phyloP scores from a whole-genome alignment of 2,113 vertebrate species.

The Platysternon megacephalum region DNA sequence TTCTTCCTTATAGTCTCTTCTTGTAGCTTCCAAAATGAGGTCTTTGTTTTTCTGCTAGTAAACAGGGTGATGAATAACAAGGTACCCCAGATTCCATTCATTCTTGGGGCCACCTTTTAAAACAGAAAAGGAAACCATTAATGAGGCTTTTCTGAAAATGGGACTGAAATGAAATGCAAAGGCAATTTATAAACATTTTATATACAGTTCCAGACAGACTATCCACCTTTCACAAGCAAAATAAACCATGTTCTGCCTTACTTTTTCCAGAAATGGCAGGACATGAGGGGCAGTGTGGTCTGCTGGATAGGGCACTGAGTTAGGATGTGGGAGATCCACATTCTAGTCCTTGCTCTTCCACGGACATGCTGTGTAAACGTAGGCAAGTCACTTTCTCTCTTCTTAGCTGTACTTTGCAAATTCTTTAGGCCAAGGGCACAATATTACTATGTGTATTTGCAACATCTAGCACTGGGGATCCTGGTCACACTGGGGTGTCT shows the following conservation, averaged over 20 bases:
- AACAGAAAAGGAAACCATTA: neutral
- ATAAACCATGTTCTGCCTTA: neutral
- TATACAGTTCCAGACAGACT: rapidly evolving
- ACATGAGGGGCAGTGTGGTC: neutral
- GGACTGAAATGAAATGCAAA: neutral
- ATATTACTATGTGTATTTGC: neutral
- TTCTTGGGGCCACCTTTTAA: neutral
- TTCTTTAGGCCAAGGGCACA: neutral
- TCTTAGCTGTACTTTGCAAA: neutral
- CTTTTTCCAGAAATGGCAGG: neutral
- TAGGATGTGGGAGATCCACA: neutral
- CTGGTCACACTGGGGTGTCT: neutral
- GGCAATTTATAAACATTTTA: neutral
- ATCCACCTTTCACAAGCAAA: neutral
- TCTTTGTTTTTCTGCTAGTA: neutral
- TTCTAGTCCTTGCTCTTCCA: neutral
- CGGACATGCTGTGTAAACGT: neutral
- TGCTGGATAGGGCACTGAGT: neutral
- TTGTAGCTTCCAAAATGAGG: neutral
- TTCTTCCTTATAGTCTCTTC: neutral
- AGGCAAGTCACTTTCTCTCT: neutral
- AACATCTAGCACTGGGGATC: neutral
- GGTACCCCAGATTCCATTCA: neutral
- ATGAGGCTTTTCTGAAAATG: neutral
- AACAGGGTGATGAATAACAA: neutral